Evolutionary conservation across 2,888 invertebrate genomes (phyloP).

Genomic region (Sinodicranocentrus sp.): DNA sequence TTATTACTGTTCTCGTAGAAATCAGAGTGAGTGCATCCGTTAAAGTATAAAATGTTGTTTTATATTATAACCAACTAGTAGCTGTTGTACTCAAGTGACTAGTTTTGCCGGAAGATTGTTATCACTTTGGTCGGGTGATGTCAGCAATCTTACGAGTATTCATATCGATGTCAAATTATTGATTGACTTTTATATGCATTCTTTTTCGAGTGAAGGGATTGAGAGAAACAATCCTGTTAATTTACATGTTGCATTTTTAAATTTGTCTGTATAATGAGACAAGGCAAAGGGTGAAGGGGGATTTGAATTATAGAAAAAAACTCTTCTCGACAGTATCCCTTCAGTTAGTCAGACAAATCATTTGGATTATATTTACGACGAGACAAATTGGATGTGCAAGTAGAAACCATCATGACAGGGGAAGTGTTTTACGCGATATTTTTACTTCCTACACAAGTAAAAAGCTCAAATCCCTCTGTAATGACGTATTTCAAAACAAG

Average conservation of each 20-base stretch:
- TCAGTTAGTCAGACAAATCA: too few relatives aligned
- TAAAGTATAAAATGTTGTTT: too few relatives aligned
- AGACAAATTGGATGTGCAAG: not conserved
- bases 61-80: not conserved
- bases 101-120: slow-evolving; percentile 53
- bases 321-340: too few relatives aligned
- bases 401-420: too few relatives aligned
- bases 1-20: too few relatives aligned
- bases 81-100: slow-evolving; percentile 14
- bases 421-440: too few relatives aligned
- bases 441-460: not conserved
- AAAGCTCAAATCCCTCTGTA: too few relatives aligned
- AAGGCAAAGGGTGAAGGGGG: not conserved
- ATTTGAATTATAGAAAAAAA: too few relatives aligned
- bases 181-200: slow-evolving; percentile 23
- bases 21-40: too few relatives aligned
- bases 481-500: not conserved
- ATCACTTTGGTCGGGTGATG: slow-evolving; percentile 22
- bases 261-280: not conserved
- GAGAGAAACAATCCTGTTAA: too few relatives aligned
- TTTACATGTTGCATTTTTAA: too few relatives aligned
- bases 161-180: slow-evolving; percentile 13
- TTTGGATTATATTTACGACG: not conserved
- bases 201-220: too few relatives aligned
- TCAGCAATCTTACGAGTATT: not conserved